Conservation (phyloP, 2,113 vertebrate genomes). For the Bufo bufo region DNA sequence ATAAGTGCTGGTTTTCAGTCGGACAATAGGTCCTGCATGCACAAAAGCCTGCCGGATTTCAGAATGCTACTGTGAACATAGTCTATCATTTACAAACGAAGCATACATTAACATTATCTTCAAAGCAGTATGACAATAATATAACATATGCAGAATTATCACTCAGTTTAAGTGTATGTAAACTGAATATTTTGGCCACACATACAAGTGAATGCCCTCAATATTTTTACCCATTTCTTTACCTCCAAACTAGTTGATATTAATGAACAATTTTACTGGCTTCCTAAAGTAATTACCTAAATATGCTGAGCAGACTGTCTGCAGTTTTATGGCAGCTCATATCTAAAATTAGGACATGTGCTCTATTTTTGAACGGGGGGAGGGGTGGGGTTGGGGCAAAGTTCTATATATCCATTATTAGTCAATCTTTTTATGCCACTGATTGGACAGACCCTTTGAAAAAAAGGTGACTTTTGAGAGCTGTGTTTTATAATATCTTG, state of each 20-base stretch:
- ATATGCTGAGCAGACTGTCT: background rate
- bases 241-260: background rate
- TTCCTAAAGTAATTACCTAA: background rate
- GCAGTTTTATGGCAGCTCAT: background rate
- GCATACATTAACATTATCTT: too few relatives aligned
- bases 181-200: background rate
- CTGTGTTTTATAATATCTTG: background rate
- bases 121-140: too few relatives aligned
- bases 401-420: background rate
- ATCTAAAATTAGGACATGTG: background rate
- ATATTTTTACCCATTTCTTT: background rate
- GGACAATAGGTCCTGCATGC: too few relatives aligned
- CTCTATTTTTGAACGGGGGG: background rate
- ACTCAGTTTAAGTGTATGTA: too few relatives aligned
- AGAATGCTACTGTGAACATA: too few relatives aligned
- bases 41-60: too few relatives aligned
- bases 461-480: background rate
- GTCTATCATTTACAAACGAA: too few relatives aligned
- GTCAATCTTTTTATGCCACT: background rate
- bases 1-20: too few relatives aligned
- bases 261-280: background rate
- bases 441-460: background rate
- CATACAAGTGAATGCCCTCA: background rate
- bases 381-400: background rate
- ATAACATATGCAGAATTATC: too few relatives aligned